Evolutionary conservation across 2,113 vertebrate genomes (phyloP).

Genomic region (Gymnogyps californianus): DNA sequence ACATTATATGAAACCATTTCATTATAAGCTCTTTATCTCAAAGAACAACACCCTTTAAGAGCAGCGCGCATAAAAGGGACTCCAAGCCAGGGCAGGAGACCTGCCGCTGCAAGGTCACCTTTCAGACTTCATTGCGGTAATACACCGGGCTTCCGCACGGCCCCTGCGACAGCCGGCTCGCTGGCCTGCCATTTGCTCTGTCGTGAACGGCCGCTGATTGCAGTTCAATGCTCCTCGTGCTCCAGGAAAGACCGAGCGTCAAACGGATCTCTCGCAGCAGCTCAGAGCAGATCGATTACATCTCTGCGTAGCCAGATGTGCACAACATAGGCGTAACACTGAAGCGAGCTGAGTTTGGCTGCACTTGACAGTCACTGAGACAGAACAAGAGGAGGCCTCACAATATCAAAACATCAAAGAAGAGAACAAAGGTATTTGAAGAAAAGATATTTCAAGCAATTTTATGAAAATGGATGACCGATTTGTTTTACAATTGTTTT

Average conservation of each 20-base stretch:
- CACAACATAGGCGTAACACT: accelerated
- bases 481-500: not conserved
- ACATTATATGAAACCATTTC: not conserved
- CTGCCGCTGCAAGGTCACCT: not conserved
- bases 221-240: not conserved
- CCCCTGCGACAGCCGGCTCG: not conserved
- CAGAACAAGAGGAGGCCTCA: not conserved
- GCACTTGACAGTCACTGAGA: not conserved
- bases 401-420: not conserved
- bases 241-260: not conserved
- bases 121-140: not conserved
- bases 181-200: not conserved
- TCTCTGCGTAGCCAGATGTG: not conserved
- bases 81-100: not conserved
- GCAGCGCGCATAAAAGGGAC: not conserved
- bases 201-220: not conserved
- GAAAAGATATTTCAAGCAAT: not conserved
- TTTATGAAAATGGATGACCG: not conserved
- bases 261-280: not conserved
- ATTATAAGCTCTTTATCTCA: not conserved
- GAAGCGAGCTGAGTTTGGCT: not conserved
- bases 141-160: accelerated
- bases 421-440: not conserved
- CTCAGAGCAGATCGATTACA: not conserved
- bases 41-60: not conserved